phyloP scores from a whole-genome alignment of 2,113 vertebrate genomes.

The Girardinichthys multiradiatus region DNA sequence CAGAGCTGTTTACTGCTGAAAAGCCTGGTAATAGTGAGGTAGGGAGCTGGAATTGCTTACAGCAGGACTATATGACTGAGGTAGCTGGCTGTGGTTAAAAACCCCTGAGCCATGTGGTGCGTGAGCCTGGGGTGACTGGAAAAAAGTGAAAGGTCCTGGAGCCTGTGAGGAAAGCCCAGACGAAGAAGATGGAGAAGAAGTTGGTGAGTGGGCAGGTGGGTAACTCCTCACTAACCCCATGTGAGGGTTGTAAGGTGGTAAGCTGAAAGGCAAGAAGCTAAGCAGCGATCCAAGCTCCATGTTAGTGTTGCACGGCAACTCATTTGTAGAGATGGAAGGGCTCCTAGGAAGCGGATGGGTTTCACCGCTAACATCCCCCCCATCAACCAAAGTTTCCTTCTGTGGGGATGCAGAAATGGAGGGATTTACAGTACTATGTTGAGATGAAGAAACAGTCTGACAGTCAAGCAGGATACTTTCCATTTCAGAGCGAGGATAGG shows the following conservation, averaged over 20 bases:
- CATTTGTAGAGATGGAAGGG: conserved; percentile 85
- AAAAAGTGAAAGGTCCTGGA: conserved; percentile 85
- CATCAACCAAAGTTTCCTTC: conserved; percentile 82
- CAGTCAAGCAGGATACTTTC: conserved; percentile 95
- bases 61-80: conserved; percentile 90
- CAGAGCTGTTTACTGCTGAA: conserved; percentile 82
- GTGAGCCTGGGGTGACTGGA: conserved; percentile 72
- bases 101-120: conserved; percentile 62
- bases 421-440: conserved; percentile 82
- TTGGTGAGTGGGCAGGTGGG: conserved; percentile 72
- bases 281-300: conserved; percentile 95
- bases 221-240: conserved; percentile 93
- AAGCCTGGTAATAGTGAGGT: conserved; percentile 98
- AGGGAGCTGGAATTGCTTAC: conserved; percentile 89
- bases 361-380: conserved; percentile 69
- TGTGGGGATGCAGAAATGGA: conserved; percentile 83
- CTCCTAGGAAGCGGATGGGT: conserved; percentile 88
- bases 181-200: conserved; percentile 71
- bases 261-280: conserved; percentile 92
- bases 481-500: conserved; percentile 93
- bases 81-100: conserved; percentile 86
- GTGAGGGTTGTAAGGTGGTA: conserved; percentile 90
- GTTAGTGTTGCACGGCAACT: conserved; percentile 91
- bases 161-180: conserved; percentile 83
- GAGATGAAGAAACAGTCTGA: conserved; percentile 87